phyloP scores from a whole-genome alignment of 2,797 vertebrate genomes.

The Gymnothorax reevesii region DNA sequence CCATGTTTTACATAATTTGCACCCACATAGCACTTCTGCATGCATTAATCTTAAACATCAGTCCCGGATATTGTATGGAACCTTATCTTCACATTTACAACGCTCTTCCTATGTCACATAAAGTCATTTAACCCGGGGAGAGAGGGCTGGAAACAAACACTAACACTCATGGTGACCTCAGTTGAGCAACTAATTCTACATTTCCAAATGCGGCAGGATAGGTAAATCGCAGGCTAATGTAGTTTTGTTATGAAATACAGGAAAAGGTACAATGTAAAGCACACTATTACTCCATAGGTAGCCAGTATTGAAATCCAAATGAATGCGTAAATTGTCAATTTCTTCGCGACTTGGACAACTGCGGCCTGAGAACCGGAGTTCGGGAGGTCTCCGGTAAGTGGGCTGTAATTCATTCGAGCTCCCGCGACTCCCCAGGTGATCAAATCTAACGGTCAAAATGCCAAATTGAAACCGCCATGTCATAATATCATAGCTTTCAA shows the following conservation, averaged over 20 bases:
- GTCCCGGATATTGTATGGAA: not conserved
- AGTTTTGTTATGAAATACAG: not conserved
- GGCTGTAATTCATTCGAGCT: not conserved
- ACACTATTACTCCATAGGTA: not conserved
- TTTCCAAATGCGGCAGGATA: not conserved
- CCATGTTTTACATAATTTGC: conserved; percentile 62
- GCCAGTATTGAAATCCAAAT: not conserved
- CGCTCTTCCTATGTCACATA: not conserved
- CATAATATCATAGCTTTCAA: not conserved
- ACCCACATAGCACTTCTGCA: conserved; percentile 46
- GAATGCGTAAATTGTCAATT: not conserved
- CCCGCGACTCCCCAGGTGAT: not conserved
- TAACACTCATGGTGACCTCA: not conserved
- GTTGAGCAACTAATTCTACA: not conserved
- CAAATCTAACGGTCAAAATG: not conserved
- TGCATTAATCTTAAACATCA: not conserved
- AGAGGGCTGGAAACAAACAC: not conserved
- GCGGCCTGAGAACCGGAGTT: not conserved
- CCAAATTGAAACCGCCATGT: not conserved
- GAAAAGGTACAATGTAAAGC: not conserved
- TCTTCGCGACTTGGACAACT: not conserved
- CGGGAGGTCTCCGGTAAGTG: not conserved
- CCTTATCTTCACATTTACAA: not conserved
- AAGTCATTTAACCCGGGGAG: not conserved
- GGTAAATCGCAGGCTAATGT: not conserved